A percentile compares a stretch with the other conserved stretches of the same genome.
phyloP scores from a whole-genome alignment of 2,113 vertebrate genomes.

The Peromyscus leucopus region DNA sequence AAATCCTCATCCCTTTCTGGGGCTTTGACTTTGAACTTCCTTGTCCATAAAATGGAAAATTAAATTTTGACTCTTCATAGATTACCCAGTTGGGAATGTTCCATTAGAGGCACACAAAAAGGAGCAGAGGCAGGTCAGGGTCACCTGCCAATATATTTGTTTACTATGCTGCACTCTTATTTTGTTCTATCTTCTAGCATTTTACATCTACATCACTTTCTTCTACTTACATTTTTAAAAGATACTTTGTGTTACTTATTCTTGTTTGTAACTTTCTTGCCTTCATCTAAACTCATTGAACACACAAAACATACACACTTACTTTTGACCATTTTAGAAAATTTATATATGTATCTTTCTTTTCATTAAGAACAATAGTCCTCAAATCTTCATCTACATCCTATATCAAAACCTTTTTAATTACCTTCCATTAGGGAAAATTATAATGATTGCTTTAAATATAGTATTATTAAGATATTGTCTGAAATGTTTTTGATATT shows the following conservation, averaged over 20 bases:
- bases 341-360: not conserved
- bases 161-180: not conserved
- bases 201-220: not conserved
- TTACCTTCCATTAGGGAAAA: not conserved
- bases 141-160: not conserved
- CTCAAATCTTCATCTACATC: not conserved
- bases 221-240: not conserved
- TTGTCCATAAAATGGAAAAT: not conserved
- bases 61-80: not conserved
- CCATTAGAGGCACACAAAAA: not conserved
- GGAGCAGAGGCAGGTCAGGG: not conserved
- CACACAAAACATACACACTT: not conserved
- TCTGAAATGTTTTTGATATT: not conserved
- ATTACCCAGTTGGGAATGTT: not conserved
- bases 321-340: not conserved
- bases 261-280: not conserved
- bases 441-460: not conserved
- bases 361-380: not conserved
- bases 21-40: not conserved
- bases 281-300: not conserved
- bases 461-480: not conserved
- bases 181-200: not conserved
- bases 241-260: not conserved
- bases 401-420: not conserved
- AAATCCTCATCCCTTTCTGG: not conserved